These are phyloP conservation scores for Parasteatoda lunata DNA, from an alignment of 2,888 invertebrate species.

Conservation along the genomic window DNA sequence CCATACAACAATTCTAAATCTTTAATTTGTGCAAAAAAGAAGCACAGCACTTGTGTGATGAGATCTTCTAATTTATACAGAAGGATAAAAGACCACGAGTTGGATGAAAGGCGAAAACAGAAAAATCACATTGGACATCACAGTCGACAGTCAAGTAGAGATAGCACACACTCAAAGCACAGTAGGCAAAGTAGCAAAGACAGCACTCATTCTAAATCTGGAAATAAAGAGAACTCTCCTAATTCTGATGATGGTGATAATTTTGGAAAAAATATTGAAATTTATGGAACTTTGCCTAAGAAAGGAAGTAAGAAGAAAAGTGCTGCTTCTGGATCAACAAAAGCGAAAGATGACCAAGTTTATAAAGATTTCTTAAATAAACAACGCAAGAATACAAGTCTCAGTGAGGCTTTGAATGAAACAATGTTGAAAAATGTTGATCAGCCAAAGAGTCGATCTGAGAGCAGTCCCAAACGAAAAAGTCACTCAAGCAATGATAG, in stretches of 20 bases:
- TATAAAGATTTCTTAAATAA: conserved; percentile 67
- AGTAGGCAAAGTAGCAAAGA: conserved; percentile 70
- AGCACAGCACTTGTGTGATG: conserved; percentile 95
- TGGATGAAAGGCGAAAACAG: conserved; percentile 68
- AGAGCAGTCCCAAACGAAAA: conserved; percentile 35
- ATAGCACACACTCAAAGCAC: conserved; percentile 72
- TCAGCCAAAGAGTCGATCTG: background rate
- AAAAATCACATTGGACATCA: conserved; percentile 73
- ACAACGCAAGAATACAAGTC: conserved; percentile 57
- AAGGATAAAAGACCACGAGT: conserved; percentile 77
- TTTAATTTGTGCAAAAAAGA: conserved; percentile 91
- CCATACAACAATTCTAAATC: conserved; percentile 94
- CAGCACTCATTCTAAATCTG: conserved; percentile 64
- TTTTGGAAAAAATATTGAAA: conserved; percentile 77
- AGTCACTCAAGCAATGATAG: conserved; percentile 18
- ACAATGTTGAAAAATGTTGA: conserved; percentile 55
- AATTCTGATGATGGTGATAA: conserved; percentile 51
- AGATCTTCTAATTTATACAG: conserved; percentile 89
- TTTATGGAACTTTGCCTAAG: conserved; percentile 92
- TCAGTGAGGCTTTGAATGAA: conserved; percentile 45
- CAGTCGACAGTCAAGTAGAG: conserved; percentile 80
- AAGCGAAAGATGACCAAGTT: conserved; percentile 69
- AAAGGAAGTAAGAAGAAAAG: conserved; percentile 80
- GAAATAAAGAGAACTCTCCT: conserved; percentile 56
- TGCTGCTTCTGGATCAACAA: conserved; percentile 54